Evolutionary conservation across 2,113 vertebrate genomes (phyloP), one percentile per base, ranked within the genome.

Genomic region (Ceyx margarethae): DNA sequence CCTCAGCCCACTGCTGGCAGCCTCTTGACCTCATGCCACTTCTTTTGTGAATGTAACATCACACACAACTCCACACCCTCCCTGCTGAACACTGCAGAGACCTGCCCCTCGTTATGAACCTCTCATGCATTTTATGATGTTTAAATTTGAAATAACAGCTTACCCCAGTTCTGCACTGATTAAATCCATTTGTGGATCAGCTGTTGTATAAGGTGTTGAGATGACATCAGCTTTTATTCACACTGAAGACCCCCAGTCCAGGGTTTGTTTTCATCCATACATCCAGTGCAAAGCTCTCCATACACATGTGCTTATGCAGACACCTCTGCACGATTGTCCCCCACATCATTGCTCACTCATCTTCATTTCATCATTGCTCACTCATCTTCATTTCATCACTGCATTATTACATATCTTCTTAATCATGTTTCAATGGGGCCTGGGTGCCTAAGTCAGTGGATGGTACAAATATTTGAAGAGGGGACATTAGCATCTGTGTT

Each of bases 1-100:
- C 29, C 2, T 0, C 11, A 5, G 14, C 31, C 62, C 2, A 0
- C 31, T 74, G 60, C 51, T 11, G 5, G 5, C 80, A 67, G 46
- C 10, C 33, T 10, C 57, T 48, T 33, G 11, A 43, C 23, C 35
- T 74, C 3, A 3, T 46, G 75, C 42, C 56, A 20, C 33, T 4
- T 45, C 60, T 64, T 73, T 28, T 71, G 20, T 58, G 46, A 54
- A n/a, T 22, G n/a, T 58, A 54, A 42, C 53, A 22, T 57, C 31
- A 1, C 35, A 16, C 35, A 57, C 13, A 18, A 15, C 43, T 79
- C 76, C 33, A 14, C 48, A 14, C 16, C 23, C 21, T 43, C 43
- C 31, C 29, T 40, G 69, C 68, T 79, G 72, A 54, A 13, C 69
- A 62, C 15, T 26, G 72, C 54, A 69, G 69, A 31, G 72, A 23